A percentile compares a stretch with the other conserved stretches of the same genome.
Conservation (phyloP, 2,888 invertebrate species). For the Apamea crenata region DNA sequence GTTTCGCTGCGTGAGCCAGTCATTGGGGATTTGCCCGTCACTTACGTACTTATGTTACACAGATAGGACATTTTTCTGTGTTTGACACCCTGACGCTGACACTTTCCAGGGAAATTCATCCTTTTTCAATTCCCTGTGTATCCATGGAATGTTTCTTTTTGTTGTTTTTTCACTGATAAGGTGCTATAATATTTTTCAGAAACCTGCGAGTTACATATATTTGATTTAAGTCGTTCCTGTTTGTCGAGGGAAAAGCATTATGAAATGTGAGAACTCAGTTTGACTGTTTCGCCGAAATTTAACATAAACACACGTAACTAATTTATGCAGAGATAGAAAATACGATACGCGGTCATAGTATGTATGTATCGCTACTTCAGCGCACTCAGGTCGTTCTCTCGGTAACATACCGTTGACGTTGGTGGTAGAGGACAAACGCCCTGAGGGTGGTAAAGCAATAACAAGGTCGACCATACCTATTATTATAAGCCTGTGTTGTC, state of each 20-base stretch:
- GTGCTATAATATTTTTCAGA: neutral
- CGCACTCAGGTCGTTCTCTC: too few species aligned
- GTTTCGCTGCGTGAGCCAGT: neutral
- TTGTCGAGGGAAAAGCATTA: neutral
- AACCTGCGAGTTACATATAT: neutral
- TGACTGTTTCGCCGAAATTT: too few species aligned
- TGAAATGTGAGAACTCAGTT: neutral
- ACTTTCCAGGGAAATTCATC: neutral
- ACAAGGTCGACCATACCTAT: too few species aligned
- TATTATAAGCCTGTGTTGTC: too few species aligned
- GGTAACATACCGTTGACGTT: too few species aligned
- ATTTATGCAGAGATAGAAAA: too few species aligned
- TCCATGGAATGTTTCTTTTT: neutral
- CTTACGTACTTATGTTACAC: neutral
- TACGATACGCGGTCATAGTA: too few species aligned
- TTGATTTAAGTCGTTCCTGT: neutral
- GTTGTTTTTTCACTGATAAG: neutral
- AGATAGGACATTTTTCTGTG: constrained; percentile 14
- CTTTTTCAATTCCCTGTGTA: neutral
- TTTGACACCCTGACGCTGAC: constrained; percentile 2
- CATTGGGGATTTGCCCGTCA: neutral
- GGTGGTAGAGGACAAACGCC: too few species aligned
- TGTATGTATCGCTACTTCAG: too few species aligned
- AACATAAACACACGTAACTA: too few species aligned
- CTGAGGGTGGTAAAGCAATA: too few species aligned